phyloP scores from a whole-genome alignment of 2,888 invertebrate genomes.

The Aleiodes alternator region DNA sequence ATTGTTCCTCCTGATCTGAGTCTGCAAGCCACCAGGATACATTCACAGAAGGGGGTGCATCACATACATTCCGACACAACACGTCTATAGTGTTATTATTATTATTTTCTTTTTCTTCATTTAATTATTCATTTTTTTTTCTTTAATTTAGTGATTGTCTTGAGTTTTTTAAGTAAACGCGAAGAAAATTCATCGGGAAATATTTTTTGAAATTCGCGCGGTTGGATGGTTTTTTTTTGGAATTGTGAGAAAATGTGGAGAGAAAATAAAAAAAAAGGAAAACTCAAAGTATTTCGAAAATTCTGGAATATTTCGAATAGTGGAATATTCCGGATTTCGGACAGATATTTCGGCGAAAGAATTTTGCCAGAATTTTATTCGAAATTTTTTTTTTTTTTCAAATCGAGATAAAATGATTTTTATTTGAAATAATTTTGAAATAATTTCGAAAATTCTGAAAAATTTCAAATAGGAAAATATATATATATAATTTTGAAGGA shows the following conservation, averaged over 20 bases:
- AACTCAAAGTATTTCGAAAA: not conserved
- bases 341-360: too few relatives aligned
- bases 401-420: too few relatives aligned
- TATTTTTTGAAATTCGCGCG: not conserved
- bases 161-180: not conserved
- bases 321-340: too few relatives aligned
- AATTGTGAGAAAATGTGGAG: too few relatives aligned
- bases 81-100: constrained; percentile 71
- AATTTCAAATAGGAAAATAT: too few relatives aligned
- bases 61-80: constrained; percentile 74
- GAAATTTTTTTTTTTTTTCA: too few relatives aligned
- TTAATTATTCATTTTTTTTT: not conserved
- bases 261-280: not conserved
- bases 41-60: constrained; percentile 74
- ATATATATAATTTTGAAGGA: too few relatives aligned
- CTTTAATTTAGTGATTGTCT: constrained; percentile 29
- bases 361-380: too few relatives aligned
- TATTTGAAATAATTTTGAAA: too few relatives aligned
- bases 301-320: not conserved
- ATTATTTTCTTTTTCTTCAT: constrained; percentile 26
- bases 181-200: not conserved
- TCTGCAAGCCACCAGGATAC: constrained; percentile 74
- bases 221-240: not conserved
- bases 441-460: too few relatives aligned
- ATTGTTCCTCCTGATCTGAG: constrained; percentile 75